Evolutionary conservation across 2,888 invertebrate species (phyloP).

Genomic region (Parnassius glacialis): DNA sequence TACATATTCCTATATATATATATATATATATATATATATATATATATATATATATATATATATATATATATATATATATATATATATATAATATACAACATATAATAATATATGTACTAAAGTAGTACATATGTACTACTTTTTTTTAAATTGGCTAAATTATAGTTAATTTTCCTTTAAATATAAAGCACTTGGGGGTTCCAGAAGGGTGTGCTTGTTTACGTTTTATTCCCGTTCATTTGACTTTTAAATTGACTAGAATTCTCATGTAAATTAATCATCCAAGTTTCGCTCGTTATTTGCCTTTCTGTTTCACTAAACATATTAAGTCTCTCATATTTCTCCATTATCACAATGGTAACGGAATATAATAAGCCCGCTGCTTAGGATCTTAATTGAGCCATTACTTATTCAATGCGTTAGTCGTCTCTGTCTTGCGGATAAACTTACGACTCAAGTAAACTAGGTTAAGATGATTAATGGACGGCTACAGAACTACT

Average conservation of each 20-base stretch:
- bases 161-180: no score
- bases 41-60: no score
- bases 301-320: neutral
- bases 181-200: no score
- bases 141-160: no score
- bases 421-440: conserved; percentile 22
- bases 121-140: no score
- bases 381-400: conserved; percentile 29
- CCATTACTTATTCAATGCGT: conserved; percentile 32
- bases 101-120: no score
- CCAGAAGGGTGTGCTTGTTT: no score
- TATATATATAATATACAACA: no score
- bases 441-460: conserved; percentile 29
- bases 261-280: neutral
- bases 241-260: neutral
- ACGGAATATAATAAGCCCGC: conserved; percentile 7
- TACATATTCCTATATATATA: no score
- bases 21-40: no score
- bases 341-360: conserved; percentile 1
- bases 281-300: neutral
- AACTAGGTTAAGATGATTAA: conserved; percentile 29
- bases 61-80: no score
- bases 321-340: conserved; percentile 15
- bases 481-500: neutral
- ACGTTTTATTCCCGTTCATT: no score